Conservation (phyloP, 2,888 invertebrate species). For the Macaria notata region DNA sequence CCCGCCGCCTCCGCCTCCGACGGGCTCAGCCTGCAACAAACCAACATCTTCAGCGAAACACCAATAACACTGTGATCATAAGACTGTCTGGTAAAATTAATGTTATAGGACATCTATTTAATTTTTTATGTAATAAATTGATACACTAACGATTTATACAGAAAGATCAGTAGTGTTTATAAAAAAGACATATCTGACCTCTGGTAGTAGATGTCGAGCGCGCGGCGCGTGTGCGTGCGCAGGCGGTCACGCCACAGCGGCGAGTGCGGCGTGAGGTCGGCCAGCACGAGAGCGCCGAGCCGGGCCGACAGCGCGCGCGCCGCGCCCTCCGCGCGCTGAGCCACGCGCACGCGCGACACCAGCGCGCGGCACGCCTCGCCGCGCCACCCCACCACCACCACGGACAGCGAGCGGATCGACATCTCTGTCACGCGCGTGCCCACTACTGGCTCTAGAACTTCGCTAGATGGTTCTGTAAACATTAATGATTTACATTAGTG, state of each 20-base stretch:
- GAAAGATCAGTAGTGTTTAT: too few species aligned
- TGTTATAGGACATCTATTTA: too few species aligned
- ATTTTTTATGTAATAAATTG: too few species aligned
- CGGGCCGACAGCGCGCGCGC: slow-evolving; percentile 68
- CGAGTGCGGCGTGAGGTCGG: slow-evolving; percentile 91
- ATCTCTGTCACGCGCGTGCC: slow-evolving; percentile 44
- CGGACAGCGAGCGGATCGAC: slow-evolving; percentile 55
- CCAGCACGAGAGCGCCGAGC: slow-evolving; percentile 89
- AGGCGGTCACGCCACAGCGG: slow-evolving; percentile 91
- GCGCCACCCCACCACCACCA: slow-evolving; percentile 15
- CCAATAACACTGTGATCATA: too few species aligned
- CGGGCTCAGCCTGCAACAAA: slow-evolving; percentile 52
- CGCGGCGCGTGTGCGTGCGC: slow-evolving; percentile 89
- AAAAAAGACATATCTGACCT: too few species aligned
- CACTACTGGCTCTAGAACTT: neutral
- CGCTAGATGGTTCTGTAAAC: neutral
- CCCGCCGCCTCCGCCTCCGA: slow-evolving; percentile 74
- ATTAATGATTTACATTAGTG: too few species aligned
- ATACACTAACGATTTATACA: too few species aligned
- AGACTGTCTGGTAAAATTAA: too few species aligned
- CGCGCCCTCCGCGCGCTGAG: slow-evolving; percentile 82
- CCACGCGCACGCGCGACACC: slow-evolving; percentile 77
- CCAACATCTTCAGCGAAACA: neutral
- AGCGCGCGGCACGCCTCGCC: slow-evolving; percentile 63
- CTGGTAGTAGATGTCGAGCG: slow-evolving; percentile 89